Evolutionary conservation across 2,888 invertebrate species (phyloP).

Genomic region (Lepidonotus clava): DNA sequence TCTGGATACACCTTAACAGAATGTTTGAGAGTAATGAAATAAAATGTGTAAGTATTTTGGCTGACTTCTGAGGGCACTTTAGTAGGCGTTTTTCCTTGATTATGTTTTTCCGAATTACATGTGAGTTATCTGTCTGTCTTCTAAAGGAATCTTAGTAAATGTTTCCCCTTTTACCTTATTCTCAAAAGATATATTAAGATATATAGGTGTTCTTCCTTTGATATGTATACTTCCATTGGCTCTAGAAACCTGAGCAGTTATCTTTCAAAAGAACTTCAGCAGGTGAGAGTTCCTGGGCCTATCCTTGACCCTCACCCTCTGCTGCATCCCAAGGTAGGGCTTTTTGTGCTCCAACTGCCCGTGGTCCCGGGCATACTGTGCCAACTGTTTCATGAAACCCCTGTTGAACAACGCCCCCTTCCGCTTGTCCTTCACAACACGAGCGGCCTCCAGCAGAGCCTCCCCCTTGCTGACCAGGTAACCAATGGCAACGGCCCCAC

Average conservation of each 20-base stretch:
- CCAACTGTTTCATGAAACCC: conserved; percentile 56
- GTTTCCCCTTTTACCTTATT: too few relatives aligned
- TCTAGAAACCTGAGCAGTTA: background rate
- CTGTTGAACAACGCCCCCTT: conserved; percentile 53
- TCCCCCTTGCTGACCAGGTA: conserved; percentile 46
- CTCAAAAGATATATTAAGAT: background rate
- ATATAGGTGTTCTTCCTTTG: background rate
- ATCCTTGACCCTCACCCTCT: background rate
- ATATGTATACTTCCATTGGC: background rate
- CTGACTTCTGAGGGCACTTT: too few relatives aligned
- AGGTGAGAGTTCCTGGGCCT: conserved; percentile 6
- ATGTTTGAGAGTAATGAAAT: too few relatives aligned
- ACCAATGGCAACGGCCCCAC: conserved; percentile 28
- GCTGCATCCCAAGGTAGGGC: background rate
- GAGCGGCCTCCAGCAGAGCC: conserved; percentile 37
- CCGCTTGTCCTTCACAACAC: conserved; percentile 43
- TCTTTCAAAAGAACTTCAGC: conserved; percentile 12
- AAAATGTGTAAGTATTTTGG: too few relatives aligned
- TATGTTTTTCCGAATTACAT: too few relatives aligned
- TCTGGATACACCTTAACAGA: too few relatives aligned
- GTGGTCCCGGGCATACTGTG: conserved; percentile 42
- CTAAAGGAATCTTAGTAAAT: too few relatives aligned
- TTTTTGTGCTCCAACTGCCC: conserved; percentile 12
- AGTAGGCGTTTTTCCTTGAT: too few relatives aligned
- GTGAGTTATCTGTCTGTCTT: too few relatives aligned